A percentile compares a stretch with the other conserved stretches of the same genome.
Conservation (phyloP, 2,888 invertebrate genomes). For the Nezara viridula region DNA sequence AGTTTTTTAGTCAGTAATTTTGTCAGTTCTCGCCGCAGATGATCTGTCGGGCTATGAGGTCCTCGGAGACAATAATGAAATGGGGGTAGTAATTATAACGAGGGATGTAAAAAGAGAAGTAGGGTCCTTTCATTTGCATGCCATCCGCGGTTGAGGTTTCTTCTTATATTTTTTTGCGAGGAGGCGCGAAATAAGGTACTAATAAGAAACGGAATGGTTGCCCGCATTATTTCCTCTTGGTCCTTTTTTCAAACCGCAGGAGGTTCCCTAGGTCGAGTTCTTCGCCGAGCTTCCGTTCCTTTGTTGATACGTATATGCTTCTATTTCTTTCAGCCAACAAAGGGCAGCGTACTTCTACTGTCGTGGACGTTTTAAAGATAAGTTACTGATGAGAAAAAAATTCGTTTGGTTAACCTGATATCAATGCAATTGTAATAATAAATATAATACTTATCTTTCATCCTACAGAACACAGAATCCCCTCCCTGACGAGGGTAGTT, state of each 20-base stretch:
- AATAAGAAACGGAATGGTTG: constrained; percentile 51
- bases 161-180: constrained; percentile 25
- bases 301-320: background rate
- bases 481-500: too few species aligned
- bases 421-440: too few species aligned
- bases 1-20: background rate
- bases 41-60: background rate
- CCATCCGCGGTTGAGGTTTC: constrained; percentile 23
- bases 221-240: constrained; percentile 37
- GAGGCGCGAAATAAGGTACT: constrained; percentile 42
- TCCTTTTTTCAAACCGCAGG: constrained; percentile 29
- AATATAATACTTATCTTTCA: too few species aligned
- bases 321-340: background rate
- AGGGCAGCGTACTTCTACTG: background rate
- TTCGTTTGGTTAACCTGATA: too few species aligned
- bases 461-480: too few species aligned
- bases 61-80: constrained; percentile 8
- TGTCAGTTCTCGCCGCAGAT: background rate
- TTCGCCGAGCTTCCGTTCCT: background rate
- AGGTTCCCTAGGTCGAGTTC: background rate
- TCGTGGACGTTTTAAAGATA: background rate
- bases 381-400: background rate
- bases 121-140: constrained; percentile 20
- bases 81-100: background rate
- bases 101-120: background rate